A percentile compares a stretch with the other conserved stretches of the same genome.
These are phyloP conservation scores for Oppia nitens DNA, from an alignment of 1,140 invertebrate genomes.

Conservation along the genomic window DNA sequence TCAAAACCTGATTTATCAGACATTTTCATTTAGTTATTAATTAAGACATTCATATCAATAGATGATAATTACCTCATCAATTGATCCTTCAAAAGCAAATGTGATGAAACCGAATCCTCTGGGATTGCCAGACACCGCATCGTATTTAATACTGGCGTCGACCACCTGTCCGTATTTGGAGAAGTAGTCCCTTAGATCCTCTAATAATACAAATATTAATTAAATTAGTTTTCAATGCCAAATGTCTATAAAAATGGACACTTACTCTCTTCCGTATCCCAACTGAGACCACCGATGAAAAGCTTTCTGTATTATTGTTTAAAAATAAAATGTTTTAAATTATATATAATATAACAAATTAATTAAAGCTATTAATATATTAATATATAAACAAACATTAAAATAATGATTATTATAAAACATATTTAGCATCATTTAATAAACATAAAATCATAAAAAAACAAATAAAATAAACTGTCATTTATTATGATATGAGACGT, in stretches of 20 bases:
- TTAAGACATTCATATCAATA: not conserved
- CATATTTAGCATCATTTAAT: not conserved
- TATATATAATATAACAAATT: not conserved
- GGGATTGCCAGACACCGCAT: constrained; percentile 69
- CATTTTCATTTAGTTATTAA: not conserved
- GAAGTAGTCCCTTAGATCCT: constrained; percentile 81
- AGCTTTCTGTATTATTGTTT: constrained; percentile 58
- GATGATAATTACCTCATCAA: constrained; percentile 54
- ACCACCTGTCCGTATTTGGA: constrained; percentile 73
- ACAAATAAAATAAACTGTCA: not conserved
- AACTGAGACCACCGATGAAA: constrained; percentile 90
- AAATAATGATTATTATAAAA: not conserved
- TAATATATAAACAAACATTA: not conserved
- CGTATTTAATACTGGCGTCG: constrained; percentile 83
- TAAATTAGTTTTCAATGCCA: not conserved
- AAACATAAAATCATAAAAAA: not conserved
- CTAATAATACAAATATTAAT: constrained; percentile 39
- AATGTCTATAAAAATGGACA: constrained; percentile 6
- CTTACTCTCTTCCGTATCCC: constrained; percentile 95
- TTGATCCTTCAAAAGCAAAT: constrained; percentile 65
- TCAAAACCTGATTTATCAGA: constrained; percentile 39
- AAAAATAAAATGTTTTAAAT: not conserved
- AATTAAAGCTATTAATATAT: not conserved
- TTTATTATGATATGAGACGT: too few species aligned
- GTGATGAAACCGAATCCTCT: constrained; percentile 90